Percentiles rank a stretch among this genome's conserved stretches.
Conservation (phyloP, 2,113 vertebrate genomes). For the Oncorhynchus gorbuscha region DNA sequence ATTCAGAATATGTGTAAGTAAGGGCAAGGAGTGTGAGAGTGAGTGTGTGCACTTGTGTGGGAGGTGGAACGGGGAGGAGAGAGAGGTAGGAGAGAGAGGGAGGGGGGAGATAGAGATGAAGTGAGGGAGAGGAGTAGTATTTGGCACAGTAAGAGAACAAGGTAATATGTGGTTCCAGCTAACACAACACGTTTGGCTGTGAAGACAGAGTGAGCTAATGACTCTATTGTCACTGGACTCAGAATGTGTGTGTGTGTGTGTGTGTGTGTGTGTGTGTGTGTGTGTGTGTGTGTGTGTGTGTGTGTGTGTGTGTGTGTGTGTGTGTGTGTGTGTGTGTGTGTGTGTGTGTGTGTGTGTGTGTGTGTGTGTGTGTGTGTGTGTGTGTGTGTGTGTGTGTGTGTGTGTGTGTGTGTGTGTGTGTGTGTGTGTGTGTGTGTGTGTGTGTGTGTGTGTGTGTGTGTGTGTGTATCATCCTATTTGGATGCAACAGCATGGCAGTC, state of each 20-base stretch:
- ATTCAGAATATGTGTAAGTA: constrained; percentile 70
- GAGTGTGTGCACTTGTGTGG: constrained; percentile 53
- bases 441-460: too few relatives aligned
- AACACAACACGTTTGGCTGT: constrained; percentile 28
- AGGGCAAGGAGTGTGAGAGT: constrained; percentile 48
- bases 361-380: too few relatives aligned
- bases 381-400: too few relatives aligned
- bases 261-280: too few relatives aligned
- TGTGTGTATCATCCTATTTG: too few relatives aligned
- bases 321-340: too few relatives aligned
- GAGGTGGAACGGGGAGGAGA: constrained; percentile 62
- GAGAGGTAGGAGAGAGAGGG: constrained; percentile 15
- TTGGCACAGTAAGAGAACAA: constrained; percentile 36
- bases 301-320: too few relatives aligned
- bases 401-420: too few relatives aligned
- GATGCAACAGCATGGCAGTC: neutral
- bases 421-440: too few relatives aligned
- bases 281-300: too few relatives aligned
- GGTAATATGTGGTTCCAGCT: constrained; percentile 44
- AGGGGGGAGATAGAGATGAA: constrained; percentile 2
- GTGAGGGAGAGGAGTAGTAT: constrained; percentile 28
- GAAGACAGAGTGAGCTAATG: constrained; percentile 31
- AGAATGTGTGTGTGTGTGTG: neutral
- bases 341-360: too few relatives aligned
- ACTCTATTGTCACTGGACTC: neutral